phyloP scores from a whole-genome alignment of 2,888 invertebrate genomes.

The Ennomos quercinarius region DNA sequence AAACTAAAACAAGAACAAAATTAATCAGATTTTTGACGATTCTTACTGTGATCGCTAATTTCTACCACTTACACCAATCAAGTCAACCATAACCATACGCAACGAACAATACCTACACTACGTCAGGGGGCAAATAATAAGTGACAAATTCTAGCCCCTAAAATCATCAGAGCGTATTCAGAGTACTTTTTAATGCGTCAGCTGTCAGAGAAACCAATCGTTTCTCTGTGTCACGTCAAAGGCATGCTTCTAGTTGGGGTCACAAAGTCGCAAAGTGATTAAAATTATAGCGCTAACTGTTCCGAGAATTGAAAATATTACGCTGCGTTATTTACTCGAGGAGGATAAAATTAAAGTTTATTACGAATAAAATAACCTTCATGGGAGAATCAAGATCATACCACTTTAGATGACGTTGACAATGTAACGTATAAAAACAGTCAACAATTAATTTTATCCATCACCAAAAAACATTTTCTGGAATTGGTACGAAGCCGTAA shows the following conservation, averaged over 20 bases:
- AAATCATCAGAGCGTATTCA: slow-evolving; percentile 32
- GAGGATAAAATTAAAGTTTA: slow-evolving; percentile 3
- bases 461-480: too few relatives aligned
- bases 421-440: too few relatives aligned
- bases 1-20: too few relatives aligned
- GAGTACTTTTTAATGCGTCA: slow-evolving; percentile 38
- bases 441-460: too few relatives aligned
- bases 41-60: slow-evolving; percentile 3
- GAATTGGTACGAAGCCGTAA: too few relatives aligned
- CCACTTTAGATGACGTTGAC: background rate
- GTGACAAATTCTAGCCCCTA: slow-evolving; percentile 32
- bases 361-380: background rate
- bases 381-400: background rate
- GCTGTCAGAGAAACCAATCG: slow-evolving; percentile 25
- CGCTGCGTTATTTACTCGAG: slow-evolving; percentile 12
- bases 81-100: slow-evolving; percentile 28
- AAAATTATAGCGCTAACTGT: slow-evolving; percentile 1
- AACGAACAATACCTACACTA: slow-evolving; percentile 32
- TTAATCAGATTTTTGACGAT: too few relatives aligned
- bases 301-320: slow-evolving; percentile 17
- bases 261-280: slow-evolving; percentile 7
- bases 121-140: slow-evolving; percentile 28
- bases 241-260: slow-evolving; percentile 13
- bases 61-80: slow-evolving; percentile 15
- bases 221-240: slow-evolving; percentile 18